Evolutionary conservation across 1,140 invertebrate species (phyloP).

Genomic region (Teleopsis dalmanni): DNA sequence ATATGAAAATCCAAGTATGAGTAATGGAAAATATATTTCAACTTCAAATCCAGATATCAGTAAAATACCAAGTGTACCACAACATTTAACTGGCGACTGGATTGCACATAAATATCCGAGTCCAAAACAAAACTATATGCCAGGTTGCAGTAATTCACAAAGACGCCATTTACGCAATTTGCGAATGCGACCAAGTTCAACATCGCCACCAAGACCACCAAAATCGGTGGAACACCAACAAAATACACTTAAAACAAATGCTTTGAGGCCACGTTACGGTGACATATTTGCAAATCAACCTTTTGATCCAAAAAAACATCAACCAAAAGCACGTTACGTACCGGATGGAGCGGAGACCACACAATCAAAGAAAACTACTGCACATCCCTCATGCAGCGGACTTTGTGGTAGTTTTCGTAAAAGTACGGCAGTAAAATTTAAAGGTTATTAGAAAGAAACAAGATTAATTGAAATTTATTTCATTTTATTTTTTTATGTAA

Average conservation of each 20-base stretch:
- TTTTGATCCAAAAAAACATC: constrained; percentile 66
- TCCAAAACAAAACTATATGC: constrained; percentile 50
- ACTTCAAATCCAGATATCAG: constrained; percentile 71
- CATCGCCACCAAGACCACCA: constrained; percentile 22
- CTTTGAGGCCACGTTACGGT: constrained; percentile 21
- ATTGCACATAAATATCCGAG: constrained; percentile 66
- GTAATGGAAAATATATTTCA: constrained; percentile 49
- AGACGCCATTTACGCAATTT: not conserved
- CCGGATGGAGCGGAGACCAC: constrained; percentile 44
- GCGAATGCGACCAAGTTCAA: constrained; percentile 23
- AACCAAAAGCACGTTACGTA: constrained; percentile 68
- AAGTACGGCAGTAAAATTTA: constrained; percentile 32
- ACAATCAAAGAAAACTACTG: constrained; percentile 1
- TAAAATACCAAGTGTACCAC: constrained; percentile 66
- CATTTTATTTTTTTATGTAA: too few relatives aligned
- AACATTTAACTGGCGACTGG: constrained; percentile 68
- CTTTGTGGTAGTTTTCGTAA: constrained; percentile 22
- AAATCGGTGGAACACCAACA: constrained; percentile 19
- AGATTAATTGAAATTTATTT: too few relatives aligned
- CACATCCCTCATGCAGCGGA: constrained; percentile 12
- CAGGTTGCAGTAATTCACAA: not conserved
- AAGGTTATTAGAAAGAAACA: constrained; percentile 31
- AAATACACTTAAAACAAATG: not conserved
- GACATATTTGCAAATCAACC: constrained; percentile 60
- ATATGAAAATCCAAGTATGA: constrained; percentile 51